phyloP scores from a whole-genome alignment of 2,888 invertebrate species.

The Lissonota sp. region DNA sequence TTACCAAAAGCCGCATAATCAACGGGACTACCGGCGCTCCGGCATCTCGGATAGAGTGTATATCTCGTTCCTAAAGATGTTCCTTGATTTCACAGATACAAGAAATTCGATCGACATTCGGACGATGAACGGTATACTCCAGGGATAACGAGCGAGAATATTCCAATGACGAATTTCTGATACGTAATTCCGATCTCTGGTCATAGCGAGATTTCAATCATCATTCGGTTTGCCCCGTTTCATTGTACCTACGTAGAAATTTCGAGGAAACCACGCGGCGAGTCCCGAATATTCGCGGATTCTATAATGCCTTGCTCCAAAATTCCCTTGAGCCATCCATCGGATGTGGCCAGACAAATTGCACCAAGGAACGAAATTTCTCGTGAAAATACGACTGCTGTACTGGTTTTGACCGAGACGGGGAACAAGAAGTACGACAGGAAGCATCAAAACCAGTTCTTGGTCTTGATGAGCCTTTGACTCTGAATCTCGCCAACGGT shows the following conservation, averaged over 20 bases:
- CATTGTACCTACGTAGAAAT: constrained; percentile 10
- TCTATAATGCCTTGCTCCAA: constrained; percentile 19
- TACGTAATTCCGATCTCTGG: constrained; percentile 31
- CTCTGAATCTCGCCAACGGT: constrained; percentile 23
- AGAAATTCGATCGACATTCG: constrained; percentile 42
- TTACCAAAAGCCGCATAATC: constrained; percentile 78
- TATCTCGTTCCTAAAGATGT: constrained; percentile 71
- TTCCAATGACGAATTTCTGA: constrained; percentile 37
- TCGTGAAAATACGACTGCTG: constrained; percentile 20
- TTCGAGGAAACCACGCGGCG: background rate
- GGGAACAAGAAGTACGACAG: background rate
- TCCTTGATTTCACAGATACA: constrained; percentile 47
- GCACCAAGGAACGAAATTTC: constrained; percentile 37
- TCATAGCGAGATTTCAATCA: constrained; percentile 26
- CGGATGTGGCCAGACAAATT: constrained; percentile 22
- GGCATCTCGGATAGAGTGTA: constrained; percentile 61
- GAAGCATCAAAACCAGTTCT: constrained; percentile 28
- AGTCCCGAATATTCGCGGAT: constrained; percentile 39
- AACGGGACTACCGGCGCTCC: constrained; percentile 74
- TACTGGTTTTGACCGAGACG: constrained; percentile 11
- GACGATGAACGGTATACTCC: constrained; percentile 15
- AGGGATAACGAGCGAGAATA: constrained; percentile 26
- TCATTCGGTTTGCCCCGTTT: constrained; percentile 18
- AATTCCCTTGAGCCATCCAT: constrained; percentile 10
- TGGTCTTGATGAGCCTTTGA: constrained; percentile 48